Evolutionary conservation across 2,113 vertebrate species (phyloP).

Genomic region (Haliaeetus leucogaster): DNA sequence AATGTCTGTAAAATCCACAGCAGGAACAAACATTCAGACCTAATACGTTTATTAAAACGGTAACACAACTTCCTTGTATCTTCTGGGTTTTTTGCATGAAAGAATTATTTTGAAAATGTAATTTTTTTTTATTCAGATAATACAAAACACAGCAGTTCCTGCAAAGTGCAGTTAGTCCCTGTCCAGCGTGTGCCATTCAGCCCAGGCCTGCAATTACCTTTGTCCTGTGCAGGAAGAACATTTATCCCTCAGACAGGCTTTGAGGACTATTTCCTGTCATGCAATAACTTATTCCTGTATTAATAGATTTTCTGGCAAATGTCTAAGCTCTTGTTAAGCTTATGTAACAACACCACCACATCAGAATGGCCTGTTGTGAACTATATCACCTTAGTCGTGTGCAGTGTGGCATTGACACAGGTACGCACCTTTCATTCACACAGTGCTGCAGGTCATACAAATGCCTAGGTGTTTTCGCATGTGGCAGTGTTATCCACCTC

Average conservation of each 20-base stretch:
- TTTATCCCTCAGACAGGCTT: not conserved
- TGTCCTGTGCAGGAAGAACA: not conserved
- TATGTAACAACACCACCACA: not conserved
- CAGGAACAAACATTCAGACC: not conserved
- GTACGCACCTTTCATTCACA: not conserved
- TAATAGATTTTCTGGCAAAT: not conserved
- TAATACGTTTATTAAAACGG: not conserved
- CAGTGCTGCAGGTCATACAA: not conserved
- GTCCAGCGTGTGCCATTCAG: not conserved
- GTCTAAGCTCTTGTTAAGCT: not conserved
- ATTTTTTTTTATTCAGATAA: not conserved
- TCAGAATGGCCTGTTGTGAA: not conserved
- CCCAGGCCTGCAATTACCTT: not conserved
- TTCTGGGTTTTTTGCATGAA: not conserved
- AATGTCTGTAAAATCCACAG: not conserved
- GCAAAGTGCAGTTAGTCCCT: not conserved
- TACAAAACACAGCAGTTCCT: not conserved
- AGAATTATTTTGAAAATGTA: not conserved
- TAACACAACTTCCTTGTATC: not conserved
- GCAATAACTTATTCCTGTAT: not conserved
- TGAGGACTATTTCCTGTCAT: not conserved
- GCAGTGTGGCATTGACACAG: not conserved
- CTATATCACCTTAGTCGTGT: accelerated
- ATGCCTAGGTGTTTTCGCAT: not conserved
- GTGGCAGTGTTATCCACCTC: not conserved